Conservation (phyloP, 2,888 invertebrate genomes). For the Lapara coniferarum region DNA sequence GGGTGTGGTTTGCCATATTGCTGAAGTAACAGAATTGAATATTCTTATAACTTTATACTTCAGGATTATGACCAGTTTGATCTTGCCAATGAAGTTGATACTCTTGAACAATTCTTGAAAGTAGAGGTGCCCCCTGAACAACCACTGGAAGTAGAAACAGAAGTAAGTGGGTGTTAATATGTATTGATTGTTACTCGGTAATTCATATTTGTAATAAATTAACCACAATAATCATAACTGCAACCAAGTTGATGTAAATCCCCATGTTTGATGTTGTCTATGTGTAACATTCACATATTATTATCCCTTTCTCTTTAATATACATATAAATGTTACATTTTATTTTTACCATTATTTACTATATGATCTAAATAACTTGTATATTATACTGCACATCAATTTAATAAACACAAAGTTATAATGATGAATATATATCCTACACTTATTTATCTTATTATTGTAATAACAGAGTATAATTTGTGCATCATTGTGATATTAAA, state of each 20-base stretch:
- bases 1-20: background rate
- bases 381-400: too few species aligned
- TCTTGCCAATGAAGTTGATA: conserved; percentile 94
- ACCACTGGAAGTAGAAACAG: conserved; percentile 55
- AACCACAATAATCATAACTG: background rate
- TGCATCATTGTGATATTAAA: background rate
- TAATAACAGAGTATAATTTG: background rate
- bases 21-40: background rate
- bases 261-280: too few species aligned
- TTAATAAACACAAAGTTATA: too few species aligned
- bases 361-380: too few species aligned
- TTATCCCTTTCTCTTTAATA: too few species aligned
- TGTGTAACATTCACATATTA: too few species aligned
- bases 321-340: too few species aligned
- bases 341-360: too few species aligned
- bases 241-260: too few species aligned
- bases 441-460: too few species aligned
- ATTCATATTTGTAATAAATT: background rate
- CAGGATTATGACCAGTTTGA: conserved; percentile 97
- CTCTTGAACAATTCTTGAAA: conserved; percentile 94
- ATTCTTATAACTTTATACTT: conserved; percentile 31
- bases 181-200: background rate
- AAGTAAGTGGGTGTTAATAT: conserved; percentile 40
- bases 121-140: conserved; percentile 84
- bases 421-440: too few species aligned